Conservation (phyloP, 2,797 vertebrate genomes). For the Hydrophis major region DNA sequence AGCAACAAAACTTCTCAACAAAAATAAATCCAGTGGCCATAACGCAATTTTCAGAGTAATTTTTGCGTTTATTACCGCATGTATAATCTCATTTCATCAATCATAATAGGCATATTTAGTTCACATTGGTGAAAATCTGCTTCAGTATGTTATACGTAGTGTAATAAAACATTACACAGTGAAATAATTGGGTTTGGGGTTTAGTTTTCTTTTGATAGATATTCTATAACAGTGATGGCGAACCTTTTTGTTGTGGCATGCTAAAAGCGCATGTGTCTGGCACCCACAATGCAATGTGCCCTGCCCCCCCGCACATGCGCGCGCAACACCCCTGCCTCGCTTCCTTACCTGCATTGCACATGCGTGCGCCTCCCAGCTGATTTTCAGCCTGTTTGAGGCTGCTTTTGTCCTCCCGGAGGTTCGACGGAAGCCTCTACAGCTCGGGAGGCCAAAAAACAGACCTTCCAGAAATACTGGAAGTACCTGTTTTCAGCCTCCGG, state of each 20-base stretch:
- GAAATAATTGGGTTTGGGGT: neutral
- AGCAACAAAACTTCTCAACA: neutral
- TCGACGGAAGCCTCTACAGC: too few species aligned
- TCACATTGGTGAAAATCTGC: neutral
- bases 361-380: too few species aligned
- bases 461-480: too few species aligned
- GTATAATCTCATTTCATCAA: neutral
- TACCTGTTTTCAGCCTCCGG: too few species aligned
- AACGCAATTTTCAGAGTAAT: neutral
- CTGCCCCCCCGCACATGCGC: fast-evolving
- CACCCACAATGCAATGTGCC: too few species aligned
- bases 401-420: too few species aligned
- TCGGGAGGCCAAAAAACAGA: too few species aligned
- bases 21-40: neutral
- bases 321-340: too few species aligned
- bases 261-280: too few species aligned
- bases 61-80: neutral
- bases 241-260: too few species aligned
- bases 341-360: too few species aligned
- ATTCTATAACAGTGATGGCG: neutral
- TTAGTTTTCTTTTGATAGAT: neutral
- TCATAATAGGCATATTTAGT: neutral
- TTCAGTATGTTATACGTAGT: neutral
- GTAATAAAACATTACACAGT: neutral
- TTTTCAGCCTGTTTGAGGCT: too few species aligned